Percentiles rank a stretch among this genome's conserved stretches.
These are phyloP conservation scores for Lycia hirtaria DNA, from an alignment of 2,888 invertebrate species.

Conservation along the genomic window DNA sequence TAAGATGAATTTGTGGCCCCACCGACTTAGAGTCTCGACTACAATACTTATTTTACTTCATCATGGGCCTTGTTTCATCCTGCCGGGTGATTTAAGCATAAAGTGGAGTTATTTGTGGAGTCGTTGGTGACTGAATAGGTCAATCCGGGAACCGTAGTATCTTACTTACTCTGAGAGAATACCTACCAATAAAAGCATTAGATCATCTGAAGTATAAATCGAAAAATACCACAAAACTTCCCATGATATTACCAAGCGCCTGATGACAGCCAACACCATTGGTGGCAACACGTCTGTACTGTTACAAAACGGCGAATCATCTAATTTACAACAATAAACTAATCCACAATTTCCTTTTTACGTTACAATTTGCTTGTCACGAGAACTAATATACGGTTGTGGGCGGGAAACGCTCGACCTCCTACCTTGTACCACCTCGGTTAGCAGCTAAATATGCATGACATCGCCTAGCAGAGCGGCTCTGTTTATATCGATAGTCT, in stretches of 20 bases:
- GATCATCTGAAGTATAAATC: neutral
- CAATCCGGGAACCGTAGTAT: too few relatives aligned
- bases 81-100: too few relatives aligned
- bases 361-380: conserved; percentile 4
- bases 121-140: too few relatives aligned
- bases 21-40: too few relatives aligned
- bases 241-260: neutral
- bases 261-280: neutral
- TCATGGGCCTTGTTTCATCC: too few relatives aligned
- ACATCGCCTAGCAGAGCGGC: conserved; percentile 12
- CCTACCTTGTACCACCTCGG: conserved; percentile 5
- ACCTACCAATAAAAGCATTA: neutral
- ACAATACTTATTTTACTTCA: too few relatives aligned
- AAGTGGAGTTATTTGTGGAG: too few relatives aligned
- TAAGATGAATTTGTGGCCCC: too few relatives aligned
- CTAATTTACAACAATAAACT: conserved; percentile 8
- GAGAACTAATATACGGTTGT: conserved; percentile 5
- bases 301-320: conserved; percentile 1
- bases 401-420: neutral
- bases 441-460: conserved; percentile 28
- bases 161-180: neutral
- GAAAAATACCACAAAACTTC: neutral
- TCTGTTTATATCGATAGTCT: neutral
- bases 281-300: neutral
- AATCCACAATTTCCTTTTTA: conserved; percentile 17